Base-by-base conservation (phyloP, 1,140 invertebrate species). In the Tetraneura akinire region DNA sequence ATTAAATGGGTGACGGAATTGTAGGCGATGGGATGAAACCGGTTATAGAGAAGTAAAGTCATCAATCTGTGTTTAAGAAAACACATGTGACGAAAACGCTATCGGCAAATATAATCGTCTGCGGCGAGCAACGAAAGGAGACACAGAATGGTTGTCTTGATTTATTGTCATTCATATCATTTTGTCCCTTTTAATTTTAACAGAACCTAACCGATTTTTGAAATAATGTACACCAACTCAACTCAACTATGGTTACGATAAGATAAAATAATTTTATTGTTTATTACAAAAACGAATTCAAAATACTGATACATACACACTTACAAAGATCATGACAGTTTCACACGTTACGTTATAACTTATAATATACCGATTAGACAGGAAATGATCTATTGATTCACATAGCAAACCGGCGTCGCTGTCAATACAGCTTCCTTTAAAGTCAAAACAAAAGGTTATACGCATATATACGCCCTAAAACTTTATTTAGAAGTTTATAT, bases 11-110 rank as follows among this genome's bases (percentile, higher is more conserved):
- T 8, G 23, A 29, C 26, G 9, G 70, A 18, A 18, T 53, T 32
- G 49, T n/a, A 37, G 10, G 18, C 10, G 10, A 64, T n/a, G 32
- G 32, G 32, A 64, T 73, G 32, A 37, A 76, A 76, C 73, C 51
- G 32, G 73, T 76, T 76, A 37, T 13, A 16, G 53, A 32, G n/a
- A n/a, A n/a, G 32, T 57, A 74, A 18, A 53, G 11, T 37, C 53
- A 53, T 76, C 26, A 57, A 57, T 57, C 14, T 29, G 42, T 10
- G 37, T 45, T 57, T 21, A 6, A 14, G 32, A 42, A 76, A 76
- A 76, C 53, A 23, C 16, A 57, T 55, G 73, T 76, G 73, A 76
- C 73, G 32, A 76, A 76, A 76, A 76, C 29, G 21, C 13, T 76
- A 76, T 76, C 73, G 10, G 10, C 29, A 29, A 57, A 37, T 55